Evolutionary conservation across 2,797 vertebrate genomes (phyloP).

Genomic region (Champsocephalus esox): DNA sequence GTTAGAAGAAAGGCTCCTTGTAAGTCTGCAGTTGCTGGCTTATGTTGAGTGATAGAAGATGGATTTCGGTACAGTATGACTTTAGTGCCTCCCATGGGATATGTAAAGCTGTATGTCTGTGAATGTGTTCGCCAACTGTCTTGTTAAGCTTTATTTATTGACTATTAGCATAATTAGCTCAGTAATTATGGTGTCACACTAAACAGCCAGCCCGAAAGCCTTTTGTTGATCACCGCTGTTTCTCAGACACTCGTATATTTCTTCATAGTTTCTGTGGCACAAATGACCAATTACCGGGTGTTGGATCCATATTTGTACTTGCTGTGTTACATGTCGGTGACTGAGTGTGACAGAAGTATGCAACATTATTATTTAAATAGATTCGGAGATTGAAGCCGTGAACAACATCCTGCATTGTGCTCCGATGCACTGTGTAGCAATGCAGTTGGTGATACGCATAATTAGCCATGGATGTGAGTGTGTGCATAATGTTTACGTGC

Average conservation of each 20-base stretch:
- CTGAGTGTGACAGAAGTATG: neutral
- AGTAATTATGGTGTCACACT: conserved; percentile 47
- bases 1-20: neutral
- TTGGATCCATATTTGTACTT: conserved; percentile 11
- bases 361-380: conserved; percentile 9
- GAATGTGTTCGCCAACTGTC: conserved; percentile 31
- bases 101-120: conserved; percentile 9
- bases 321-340: neutral
- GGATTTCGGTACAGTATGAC: neutral
- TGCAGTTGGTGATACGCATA: conserved; percentile 17
- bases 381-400: conserved; percentile 10
- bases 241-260: conserved; percentile 17
- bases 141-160: conserved; percentile 57
- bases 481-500: conserved; percentile 4
- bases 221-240: conserved; percentile 44
- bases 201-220: conserved; percentile 30
- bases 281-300: conserved; percentile 15
- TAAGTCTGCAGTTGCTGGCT: neutral
- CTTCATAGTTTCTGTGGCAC: conserved; percentile 24
- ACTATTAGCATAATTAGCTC: conserved; percentile 52
- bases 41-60: neutral
- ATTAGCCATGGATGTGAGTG: neutral
- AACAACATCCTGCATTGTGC: conserved; percentile 3
- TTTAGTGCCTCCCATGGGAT: conserved; percentile 13
- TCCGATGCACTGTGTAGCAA: conserved; percentile 8